Evolutionary conservation across 2,888 invertebrate genomes (phyloP), one percentile per base, ranked within the genome.

Genomic region (Nemotelus nigrinus): DNA sequence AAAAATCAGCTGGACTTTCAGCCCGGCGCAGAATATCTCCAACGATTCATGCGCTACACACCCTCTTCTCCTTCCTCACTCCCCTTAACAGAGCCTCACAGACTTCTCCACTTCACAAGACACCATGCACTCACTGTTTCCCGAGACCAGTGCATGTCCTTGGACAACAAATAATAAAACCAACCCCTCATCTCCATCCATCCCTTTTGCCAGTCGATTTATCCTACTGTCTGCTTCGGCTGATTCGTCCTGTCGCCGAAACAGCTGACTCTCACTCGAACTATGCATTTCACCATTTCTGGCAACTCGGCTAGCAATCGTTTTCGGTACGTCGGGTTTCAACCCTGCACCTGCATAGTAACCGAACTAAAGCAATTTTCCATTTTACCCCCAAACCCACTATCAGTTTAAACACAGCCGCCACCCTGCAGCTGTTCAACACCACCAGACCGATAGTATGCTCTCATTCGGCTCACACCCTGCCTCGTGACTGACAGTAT

Each of bases 341-440:
- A 41, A 41, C 47, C 55, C 74, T 74, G 50, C 60, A 48, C 60
- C 74, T 74, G 74, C 74, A 74, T 74, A 48, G 50, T 74, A 48
- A 63, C 58, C 25, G 57, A 53, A 47, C 55, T 3, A 5, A 25
- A 47, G 63, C 39, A 63, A 45, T 41, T 74, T 74, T 60, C 41
- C 74, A 60, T 60, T 70, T 10, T 70, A 72, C 44, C 25, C 25
- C 72, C 72, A 45, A 58, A 53, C 25, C 41, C 8, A 4, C 68
- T 41, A 68, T 7, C 50, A 65, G 8, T 55, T 43, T 44, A 53
- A 70, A 41, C n/a, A 70, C 47, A 44, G n/a, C 70, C 44, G 43
- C 53, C 70, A 70, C 70, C 70, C 70, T 55, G 70, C 70, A 70
- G 53, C 41, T 44, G 68, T 25, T 39, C 53, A 8, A 8, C 44